Percentiles rank a stretch among this genome's conserved stretches.
Evolutionary conservation across 1,140 invertebrate genomes (phyloP).

Genomic region (Amyelois transitella): DNA sequence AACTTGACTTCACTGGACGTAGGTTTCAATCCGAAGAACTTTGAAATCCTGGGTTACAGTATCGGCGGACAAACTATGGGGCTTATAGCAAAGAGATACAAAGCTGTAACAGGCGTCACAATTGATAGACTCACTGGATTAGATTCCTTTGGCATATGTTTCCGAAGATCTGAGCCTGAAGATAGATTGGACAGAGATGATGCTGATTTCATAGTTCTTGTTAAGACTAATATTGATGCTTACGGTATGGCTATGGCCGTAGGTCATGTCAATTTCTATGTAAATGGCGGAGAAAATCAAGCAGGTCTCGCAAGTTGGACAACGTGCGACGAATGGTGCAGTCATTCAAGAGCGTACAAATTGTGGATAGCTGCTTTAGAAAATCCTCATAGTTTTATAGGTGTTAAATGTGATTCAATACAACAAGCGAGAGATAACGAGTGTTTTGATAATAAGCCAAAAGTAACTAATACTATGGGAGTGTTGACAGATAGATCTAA

Average conservation of each 20-base stretch:
- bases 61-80: slow-evolving; percentile 50
- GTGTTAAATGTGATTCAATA: slow-evolving; percentile 18
- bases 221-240: slow-evolving; percentile 80
- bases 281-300: slow-evolving; percentile 80
- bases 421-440: slow-evolving; percentile 19
- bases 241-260: slow-evolving; percentile 79
- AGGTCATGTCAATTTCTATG: slow-evolving; percentile 78
- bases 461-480: slow-evolving; percentile 17
- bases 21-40: slow-evolving; percentile 42
- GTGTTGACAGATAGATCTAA: slow-evolving; percentile 10
- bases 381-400: slow-evolving; percentile 15
- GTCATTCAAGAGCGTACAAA: slow-evolving; percentile 12
- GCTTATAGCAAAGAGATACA: slow-evolving; percentile 51
- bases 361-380: slow-evolving; percentile 13
- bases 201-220: slow-evolving; percentile 72
- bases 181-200: slow-evolving; percentile 47
- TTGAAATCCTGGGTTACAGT: slow-evolving; percentile 49
- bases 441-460: slow-evolving; percentile 16
- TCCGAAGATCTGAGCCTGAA: slow-evolving; percentile 40
- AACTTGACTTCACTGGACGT: slow-evolving; percentile 23
- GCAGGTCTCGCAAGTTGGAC: slow-evolving; percentile 50
- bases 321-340: slow-evolving; percentile 14
- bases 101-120: slow-evolving; percentile 39
- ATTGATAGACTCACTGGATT: slow-evolving; percentile 51
- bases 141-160: slow-evolving; percentile 58